phyloP scores from a whole-genome alignment of 2,888 invertebrate species.

The Cynaeus angustus region DNA sequence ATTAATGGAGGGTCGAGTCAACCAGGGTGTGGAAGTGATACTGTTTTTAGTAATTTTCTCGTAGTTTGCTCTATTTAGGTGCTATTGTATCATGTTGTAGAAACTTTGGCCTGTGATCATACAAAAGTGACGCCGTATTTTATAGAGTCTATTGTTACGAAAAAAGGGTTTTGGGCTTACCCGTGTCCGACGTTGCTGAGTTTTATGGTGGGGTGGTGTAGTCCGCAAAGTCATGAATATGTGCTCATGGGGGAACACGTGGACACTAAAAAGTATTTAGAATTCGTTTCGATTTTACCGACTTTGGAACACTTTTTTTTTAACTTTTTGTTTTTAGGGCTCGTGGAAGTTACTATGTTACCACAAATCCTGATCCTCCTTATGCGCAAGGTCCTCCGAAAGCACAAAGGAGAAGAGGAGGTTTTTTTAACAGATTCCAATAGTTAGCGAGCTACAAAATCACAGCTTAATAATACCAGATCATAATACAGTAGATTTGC shows the following conservation, averaged over 20 bases:
- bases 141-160: constrained; percentile 89
- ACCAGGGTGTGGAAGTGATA: constrained; percentile 88
- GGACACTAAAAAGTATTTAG: constrained; percentile 77
- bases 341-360: constrained; percentile 90
- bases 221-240: constrained; percentile 84
- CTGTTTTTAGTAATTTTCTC: constrained; percentile 80
- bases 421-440: constrained; percentile 34
- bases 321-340: constrained; percentile 76
- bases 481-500: constrained; percentile 6
- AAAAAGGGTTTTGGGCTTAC: constrained; percentile 88
- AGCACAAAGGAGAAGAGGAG: constrained; percentile 66
- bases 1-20: constrained; percentile 92
- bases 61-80: too few species aligned
- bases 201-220: constrained; percentile 90
- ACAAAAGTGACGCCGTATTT: constrained; percentile 93
- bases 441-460: neutral
- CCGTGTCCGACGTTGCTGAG: constrained; percentile 88
- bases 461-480: neutral
- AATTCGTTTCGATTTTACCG: too few species aligned
- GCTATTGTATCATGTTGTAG: constrained; percentile 71
- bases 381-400: constrained; percentile 89
- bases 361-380: constrained; percentile 87
- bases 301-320: neutral
- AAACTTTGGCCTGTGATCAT: constrained; percentile 91
- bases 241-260: constrained; percentile 92